These are phyloP conservation scores for Oncorhynchus clarkii DNA, from an alignment of 2,113 vertebrate species.

Conservation along the genomic window DNA sequence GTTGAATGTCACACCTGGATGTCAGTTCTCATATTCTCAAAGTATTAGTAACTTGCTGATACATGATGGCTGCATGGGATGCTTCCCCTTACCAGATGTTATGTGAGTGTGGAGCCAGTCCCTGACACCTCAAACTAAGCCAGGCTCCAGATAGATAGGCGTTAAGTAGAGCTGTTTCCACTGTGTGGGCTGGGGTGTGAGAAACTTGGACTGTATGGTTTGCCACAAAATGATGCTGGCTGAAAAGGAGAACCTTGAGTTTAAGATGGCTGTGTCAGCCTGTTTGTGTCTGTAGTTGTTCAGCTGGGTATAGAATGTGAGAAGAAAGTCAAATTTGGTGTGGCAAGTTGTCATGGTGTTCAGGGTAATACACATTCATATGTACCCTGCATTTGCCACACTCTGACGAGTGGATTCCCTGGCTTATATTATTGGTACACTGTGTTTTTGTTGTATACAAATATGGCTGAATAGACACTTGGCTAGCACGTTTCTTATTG, in stretches of 20 bases:
- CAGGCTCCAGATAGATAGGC: background rate
- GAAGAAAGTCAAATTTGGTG: no score
- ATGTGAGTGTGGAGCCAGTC: background rate
- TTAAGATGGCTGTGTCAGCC: background rate
- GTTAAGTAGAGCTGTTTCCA: background rate
- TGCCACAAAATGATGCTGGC: background rate
- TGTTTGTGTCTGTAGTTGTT: no score
- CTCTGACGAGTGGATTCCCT: no score
- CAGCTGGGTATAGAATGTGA: background rate
- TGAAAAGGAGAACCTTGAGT: background rate
- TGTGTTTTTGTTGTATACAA: no score
- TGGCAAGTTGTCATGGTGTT: no score
- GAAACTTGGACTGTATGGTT: background rate
- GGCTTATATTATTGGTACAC: no score
- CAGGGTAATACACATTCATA: no score
- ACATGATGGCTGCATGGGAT: conserved; percentile 1
- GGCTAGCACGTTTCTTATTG: no score
- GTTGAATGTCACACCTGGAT: background rate
- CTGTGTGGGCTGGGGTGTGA: background rate
- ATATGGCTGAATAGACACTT: no score
- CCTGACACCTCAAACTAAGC: background rate
- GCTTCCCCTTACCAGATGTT: background rate
- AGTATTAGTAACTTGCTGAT: conserved; percentile 7
- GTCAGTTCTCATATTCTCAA: conserved; percentile 1
- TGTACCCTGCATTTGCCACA: no score